Conservation (phyloP, 2,888 invertebrate species). For the Eristalinus aeneus region DNA sequence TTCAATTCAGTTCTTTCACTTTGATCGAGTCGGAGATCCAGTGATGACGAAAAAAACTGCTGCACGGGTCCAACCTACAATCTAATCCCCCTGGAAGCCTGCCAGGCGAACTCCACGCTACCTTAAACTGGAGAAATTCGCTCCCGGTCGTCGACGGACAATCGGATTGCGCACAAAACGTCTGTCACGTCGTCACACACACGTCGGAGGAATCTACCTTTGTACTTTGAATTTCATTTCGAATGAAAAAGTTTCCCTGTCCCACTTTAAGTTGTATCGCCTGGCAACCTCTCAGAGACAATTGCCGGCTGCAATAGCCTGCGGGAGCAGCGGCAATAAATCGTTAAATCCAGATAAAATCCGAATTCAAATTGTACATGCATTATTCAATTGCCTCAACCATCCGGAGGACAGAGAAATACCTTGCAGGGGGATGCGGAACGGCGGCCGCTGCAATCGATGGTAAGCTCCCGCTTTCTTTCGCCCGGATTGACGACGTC, state of each 20-base stretch:
- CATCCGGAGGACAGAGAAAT: not conserved
- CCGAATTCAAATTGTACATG: not conserved
- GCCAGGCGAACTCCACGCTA: not conserved
- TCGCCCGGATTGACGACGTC: constrained; percentile 46
- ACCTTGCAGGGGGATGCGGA: not conserved
- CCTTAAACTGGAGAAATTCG: not conserved
- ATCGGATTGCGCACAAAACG: not conserved
- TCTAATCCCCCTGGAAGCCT: not conserved
- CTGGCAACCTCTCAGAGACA: not conserved
- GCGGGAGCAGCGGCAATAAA: constrained; percentile 5
- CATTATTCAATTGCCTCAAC: constrained; percentile 31
- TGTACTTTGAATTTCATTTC: not conserved
- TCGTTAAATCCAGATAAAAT: not conserved
- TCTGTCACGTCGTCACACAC: not conserved
- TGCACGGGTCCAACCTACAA: not conserved
- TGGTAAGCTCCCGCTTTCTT: constrained; percentile 14
- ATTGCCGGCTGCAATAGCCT: constrained; percentile 38
- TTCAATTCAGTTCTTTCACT: not conserved
- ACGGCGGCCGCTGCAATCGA: constrained; percentile 6
- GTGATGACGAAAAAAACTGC: not conserved
- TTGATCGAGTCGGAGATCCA: not conserved
- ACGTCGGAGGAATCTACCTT: not conserved
- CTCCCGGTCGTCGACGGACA: not conserved
- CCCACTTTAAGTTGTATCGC: not conserved
- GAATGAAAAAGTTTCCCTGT: not conserved